Evolutionary conservation across 2,113 vertebrate genomes (phyloP).

Genomic region (Girardinichthys multiradiatus): DNA sequence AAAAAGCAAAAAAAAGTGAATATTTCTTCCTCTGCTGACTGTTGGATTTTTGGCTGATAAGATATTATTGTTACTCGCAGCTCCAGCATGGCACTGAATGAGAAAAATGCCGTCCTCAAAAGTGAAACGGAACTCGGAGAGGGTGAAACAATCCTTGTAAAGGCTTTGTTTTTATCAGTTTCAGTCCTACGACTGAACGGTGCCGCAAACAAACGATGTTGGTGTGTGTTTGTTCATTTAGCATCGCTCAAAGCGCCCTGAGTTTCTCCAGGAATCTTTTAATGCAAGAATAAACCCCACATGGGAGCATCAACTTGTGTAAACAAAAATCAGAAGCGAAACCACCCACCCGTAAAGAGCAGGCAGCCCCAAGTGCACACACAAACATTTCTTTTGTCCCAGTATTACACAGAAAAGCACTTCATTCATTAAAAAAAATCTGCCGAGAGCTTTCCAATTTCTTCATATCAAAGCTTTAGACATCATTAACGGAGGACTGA

Average conservation of each 20-base stretch:
- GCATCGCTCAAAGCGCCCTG: constrained; percentile 37
- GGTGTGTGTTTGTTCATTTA: constrained; percentile 53
- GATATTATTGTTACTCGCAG: constrained; percentile 18
- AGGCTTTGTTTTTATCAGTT: constrained; percentile 47
- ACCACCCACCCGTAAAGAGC: constrained; percentile 37
- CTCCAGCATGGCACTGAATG: constrained; percentile 22
- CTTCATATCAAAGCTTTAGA: constrained; percentile 20
- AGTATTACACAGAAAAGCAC: constrained; percentile 19
- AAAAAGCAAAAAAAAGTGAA: constrained; percentile 11
- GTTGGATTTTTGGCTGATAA: neutral
- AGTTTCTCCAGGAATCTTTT: constrained; percentile 45
- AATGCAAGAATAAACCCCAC: constrained; percentile 30
- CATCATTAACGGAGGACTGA: constrained; percentile 30
- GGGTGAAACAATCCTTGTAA: constrained; percentile 16
- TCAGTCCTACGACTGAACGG: constrained; percentile 29
- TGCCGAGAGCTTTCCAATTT: constrained; percentile 16
- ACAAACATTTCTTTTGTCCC: constrained; percentile 6
- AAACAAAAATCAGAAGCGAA: constrained; percentile 58
- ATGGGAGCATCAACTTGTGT: constrained; percentile 62
- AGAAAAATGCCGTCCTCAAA: constrained; percentile 37
- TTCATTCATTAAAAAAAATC: neutral
- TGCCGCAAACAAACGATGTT: constrained; percentile 28
- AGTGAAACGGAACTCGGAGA: constrained; percentile 28
- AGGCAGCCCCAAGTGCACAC: constrained; percentile 6
- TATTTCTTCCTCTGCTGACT: constrained; percentile 1